phyloP scores from a whole-genome alignment of 2,113 vertebrate genomes.

The Nothobranchius kuhntae region DNA sequence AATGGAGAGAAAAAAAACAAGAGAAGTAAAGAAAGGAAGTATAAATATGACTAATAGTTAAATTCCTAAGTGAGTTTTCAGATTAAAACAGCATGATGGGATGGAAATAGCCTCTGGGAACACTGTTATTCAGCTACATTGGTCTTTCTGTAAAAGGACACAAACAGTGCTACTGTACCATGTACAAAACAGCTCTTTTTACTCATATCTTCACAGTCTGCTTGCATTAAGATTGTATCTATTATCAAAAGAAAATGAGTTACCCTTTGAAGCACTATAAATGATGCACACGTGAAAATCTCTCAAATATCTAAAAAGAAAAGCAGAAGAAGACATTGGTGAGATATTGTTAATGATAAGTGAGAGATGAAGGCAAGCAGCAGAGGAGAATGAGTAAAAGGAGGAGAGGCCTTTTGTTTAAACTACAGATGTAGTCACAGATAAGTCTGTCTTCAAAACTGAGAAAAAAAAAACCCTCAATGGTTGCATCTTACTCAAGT shows the following conservation, averaged over 20 bases:
- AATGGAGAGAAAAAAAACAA: background rate
- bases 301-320: slow-evolving; percentile 20
- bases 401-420: slow-evolving; percentile 14
- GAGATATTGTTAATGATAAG: slow-evolving; percentile 40
- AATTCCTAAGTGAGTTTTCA: slow-evolving; percentile 18
- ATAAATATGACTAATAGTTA: slow-evolving; percentile 3
- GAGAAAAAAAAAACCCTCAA: background rate
- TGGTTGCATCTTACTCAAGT: slow-evolving; percentile 12
- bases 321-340: background rate
- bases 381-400: slow-evolving; percentile 16
- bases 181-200: slow-evolving; percentile 20
- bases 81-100: slow-evolving; percentile 11
- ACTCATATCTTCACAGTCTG: slow-evolving; percentile 27
- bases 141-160: slow-evolving; percentile 37
- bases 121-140: slow-evolving; percentile 35
- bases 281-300: slow-evolving; percentile 37
- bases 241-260: slow-evolving; percentile 34
- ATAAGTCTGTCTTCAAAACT: slow-evolving; percentile 21
- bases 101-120: slow-evolving; percentile 30
- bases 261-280: slow-evolving; percentile 21
- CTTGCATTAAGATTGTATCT: slow-evolving; percentile 45
- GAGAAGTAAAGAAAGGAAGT: background rate
- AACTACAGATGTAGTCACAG: slow-evolving; percentile 9
- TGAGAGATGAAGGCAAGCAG: slow-evolving; percentile 12
- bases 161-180: slow-evolving; percentile 5